Evolutionary conservation across 2,797 vertebrate species (phyloP), one percentile per base, ranked within the genome.

Genomic region (Anguilla megastoma): DNA sequence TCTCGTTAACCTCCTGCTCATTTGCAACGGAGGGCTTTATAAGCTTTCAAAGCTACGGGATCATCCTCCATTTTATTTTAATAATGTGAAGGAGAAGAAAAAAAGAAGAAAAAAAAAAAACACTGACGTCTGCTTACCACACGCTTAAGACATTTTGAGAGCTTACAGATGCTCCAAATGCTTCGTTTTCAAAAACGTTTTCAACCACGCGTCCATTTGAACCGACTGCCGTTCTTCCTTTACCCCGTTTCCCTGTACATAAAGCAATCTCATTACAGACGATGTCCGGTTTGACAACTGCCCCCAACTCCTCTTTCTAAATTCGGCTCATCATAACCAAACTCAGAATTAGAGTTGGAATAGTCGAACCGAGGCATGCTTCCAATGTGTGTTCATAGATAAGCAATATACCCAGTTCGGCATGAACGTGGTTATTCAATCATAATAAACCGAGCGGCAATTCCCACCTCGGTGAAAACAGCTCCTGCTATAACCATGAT

Each of bases 401-500:
- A 50, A 58, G 41, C 14, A 27, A 74, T 30, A 56, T 41, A 66
- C 63, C 52, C 84, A 18, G 84, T 60, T 85, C 84, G 41, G 54
- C 56, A 84, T 41, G 48, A 86, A 45, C 60, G 56, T 14, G 84
- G 84, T 56, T 54, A 74, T 74, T 52, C 63, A 83, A 74, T 87
- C 82, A 87, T 33, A 88, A 84, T 85, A 63, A 88, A 58, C 60
- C 12, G 63, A 84, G 79, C 79, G 24, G 24, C 18, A 45, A 66
- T 45, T 85, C 58, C 58, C 85, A 76, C 30, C 52, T n/a, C 87
- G 36, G 2, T 84, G 45, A 85, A 84, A 27, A 84, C 87, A 58
- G 60, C 79, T 56, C 27, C 45, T 50, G 50, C 82, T 45, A 71
- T 27, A 36, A 60, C 21, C 41, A 9, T 33, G 45, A 48, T 83